These are phyloP conservation scores for Steatornis caripensis DNA, from an alignment of 2,113 vertebrate species.

Conservation along the genomic window DNA sequence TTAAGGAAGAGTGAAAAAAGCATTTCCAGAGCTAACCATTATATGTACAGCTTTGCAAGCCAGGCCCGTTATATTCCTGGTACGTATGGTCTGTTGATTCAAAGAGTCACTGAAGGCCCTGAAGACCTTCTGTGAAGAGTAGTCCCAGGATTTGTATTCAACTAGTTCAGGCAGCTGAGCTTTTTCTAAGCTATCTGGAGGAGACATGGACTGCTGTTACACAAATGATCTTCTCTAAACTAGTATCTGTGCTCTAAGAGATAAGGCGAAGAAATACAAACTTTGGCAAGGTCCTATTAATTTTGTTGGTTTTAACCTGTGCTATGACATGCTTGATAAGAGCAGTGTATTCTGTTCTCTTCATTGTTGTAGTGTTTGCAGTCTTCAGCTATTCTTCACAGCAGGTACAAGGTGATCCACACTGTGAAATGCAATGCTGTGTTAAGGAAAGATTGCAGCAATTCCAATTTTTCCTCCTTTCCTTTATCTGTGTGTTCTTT, in stretches of 20 bases:
- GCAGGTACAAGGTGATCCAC: neutral
- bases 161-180: neutral
- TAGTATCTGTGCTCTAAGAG: neutral
- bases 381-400: neutral
- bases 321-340: neutral
- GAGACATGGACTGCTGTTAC: neutral
- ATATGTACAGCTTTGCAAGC: neutral
- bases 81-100: neutral
- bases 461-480: neutral
- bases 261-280: neutral
- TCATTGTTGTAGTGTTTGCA: neutral
- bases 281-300: neutral
- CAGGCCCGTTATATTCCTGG: neutral
- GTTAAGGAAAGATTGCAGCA: neutral
- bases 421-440: neutral
- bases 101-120: neutral
- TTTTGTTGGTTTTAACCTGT: neutral
- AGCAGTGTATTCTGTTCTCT: neutral
- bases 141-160: neutral
- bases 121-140: neutral
- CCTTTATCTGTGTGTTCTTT: neutral
- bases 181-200: neutral
- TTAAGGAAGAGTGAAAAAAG: neutral
- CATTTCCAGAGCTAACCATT: neutral
- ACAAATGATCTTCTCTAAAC: neutral